phyloP scores from a whole-genome alignment of 2,888 invertebrate genomes.

The Orthosia gracilis region DNA sequence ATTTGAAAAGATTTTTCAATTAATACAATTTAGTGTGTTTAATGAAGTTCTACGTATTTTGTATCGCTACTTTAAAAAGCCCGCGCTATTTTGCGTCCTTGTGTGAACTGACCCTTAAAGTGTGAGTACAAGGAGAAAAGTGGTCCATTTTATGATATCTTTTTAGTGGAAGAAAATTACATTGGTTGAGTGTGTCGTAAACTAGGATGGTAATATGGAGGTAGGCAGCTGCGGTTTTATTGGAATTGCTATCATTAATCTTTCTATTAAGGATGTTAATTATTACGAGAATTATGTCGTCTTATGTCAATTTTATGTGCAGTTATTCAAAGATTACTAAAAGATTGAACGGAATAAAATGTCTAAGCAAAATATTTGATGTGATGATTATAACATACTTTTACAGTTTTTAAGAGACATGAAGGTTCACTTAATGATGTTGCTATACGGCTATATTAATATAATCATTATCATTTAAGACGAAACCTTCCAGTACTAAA shows the following conservation, averaged over 20 bases:
- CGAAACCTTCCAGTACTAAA: too few species aligned
- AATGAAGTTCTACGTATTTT: too few species aligned
- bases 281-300: neutral
- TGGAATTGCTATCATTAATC: neutral
- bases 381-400: too few species aligned
- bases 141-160: constrained; percentile 21
- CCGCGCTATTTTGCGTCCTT: neutral
- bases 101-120: constrained; percentile 5
- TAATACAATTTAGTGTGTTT: too few species aligned
- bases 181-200: constrained; percentile 31
- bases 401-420: too few species aligned
- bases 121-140: constrained; percentile 7
- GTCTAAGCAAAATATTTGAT: too few species aligned
- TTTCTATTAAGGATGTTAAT: neutral
- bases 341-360: neutral
- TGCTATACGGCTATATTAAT: too few species aligned
- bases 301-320: neutral
- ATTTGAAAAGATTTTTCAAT: too few species aligned
- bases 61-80: neutral
- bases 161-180: constrained; percentile 36
- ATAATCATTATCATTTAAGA: too few species aligned
- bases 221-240: neutral
- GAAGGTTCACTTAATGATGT: too few species aligned
- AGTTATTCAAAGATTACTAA: neutral
- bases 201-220: neutral